These are phyloP conservation scores for Drosophila hawaiiensis DNA, from an alignment of 2,888 invertebrate species.

Conservation along the genomic window DNA sequence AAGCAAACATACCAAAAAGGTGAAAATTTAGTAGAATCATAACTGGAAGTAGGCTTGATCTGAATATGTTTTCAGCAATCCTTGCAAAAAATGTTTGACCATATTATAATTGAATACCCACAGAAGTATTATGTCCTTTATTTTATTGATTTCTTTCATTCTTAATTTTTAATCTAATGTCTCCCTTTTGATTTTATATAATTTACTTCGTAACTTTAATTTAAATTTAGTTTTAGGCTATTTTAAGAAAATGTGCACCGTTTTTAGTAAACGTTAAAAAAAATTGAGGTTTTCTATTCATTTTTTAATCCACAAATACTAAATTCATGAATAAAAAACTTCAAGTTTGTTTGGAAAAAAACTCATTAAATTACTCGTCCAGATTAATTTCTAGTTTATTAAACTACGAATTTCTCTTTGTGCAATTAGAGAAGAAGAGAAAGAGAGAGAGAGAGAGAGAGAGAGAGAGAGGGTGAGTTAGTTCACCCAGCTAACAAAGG, in stretches of 20 bases:
- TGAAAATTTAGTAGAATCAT: background rate
- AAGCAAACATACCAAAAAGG: background rate
- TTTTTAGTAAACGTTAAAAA: background rate
- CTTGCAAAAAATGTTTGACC: background rate
- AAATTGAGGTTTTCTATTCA: background rate
- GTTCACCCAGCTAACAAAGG: constrained; percentile 11
- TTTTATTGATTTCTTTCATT: background rate
- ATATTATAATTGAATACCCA: background rate
- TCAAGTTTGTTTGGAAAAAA: background rate
- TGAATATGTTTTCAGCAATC: background rate
- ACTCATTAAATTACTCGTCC: background rate
- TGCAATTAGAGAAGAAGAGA: constrained; percentile 3
- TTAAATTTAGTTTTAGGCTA: background rate
- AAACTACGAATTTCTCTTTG: constrained; percentile 2
- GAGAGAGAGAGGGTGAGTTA: background rate
- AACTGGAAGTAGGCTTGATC: background rate
- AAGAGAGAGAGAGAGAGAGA: background rate
- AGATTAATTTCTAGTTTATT: too few species aligned
- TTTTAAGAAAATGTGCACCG: background rate
- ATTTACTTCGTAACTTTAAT: background rate
- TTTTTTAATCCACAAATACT: background rate
- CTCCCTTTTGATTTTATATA: background rate
- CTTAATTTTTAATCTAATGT: background rate
- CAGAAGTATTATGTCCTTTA: background rate
- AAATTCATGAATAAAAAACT: background rate